phyloP scores from a whole-genome alignment of 2,888 invertebrate species.

The Tetheella fluctuosa region DNA sequence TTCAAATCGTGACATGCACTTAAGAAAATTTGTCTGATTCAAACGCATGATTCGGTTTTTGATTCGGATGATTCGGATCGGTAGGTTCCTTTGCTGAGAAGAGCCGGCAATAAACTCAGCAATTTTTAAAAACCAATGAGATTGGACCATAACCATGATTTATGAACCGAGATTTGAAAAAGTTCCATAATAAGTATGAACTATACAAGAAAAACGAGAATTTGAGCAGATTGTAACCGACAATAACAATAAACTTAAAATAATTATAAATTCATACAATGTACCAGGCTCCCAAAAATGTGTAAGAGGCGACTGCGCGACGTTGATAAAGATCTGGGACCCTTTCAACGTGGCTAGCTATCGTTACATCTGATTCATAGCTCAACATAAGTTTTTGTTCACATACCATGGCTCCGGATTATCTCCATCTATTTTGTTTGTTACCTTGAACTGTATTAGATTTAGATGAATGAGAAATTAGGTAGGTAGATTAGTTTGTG shows the following conservation, averaged over 20 bases:
- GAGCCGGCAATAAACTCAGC: too few relatives aligned
- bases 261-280: conserved; percentile 74
- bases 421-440: conserved; percentile 63
- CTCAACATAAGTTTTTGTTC: conserved; percentile 58
- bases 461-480: conserved; percentile 60
- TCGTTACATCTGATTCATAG: conserved; percentile 61
- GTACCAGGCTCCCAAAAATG: conserved; percentile 76
- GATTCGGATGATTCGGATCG: too few relatives aligned
- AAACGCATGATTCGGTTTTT: too few relatives aligned
- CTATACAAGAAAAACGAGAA: background rate
- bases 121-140: too few relatives aligned
- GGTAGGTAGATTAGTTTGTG: conserved; percentile 48
- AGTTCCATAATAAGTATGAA: background rate
- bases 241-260: conserved; percentile 19
- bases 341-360: conserved; percentile 69
- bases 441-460: conserved; percentile 51
- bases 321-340: conserved; percentile 59
- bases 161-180: background rate
- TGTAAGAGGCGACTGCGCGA: conserved; percentile 62
- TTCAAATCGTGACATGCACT: too few relatives aligned
- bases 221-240: conserved; percentile 1
- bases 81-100: too few relatives aligned
- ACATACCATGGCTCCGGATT: conserved; percentile 39
- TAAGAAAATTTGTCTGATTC: too few relatives aligned
- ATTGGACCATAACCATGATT: too few relatives aligned